Evolutionary conservation across 2,113 vertebrate genomes (phyloP).

Genomic region (Sterrhoptilus dennistouni): DNA sequence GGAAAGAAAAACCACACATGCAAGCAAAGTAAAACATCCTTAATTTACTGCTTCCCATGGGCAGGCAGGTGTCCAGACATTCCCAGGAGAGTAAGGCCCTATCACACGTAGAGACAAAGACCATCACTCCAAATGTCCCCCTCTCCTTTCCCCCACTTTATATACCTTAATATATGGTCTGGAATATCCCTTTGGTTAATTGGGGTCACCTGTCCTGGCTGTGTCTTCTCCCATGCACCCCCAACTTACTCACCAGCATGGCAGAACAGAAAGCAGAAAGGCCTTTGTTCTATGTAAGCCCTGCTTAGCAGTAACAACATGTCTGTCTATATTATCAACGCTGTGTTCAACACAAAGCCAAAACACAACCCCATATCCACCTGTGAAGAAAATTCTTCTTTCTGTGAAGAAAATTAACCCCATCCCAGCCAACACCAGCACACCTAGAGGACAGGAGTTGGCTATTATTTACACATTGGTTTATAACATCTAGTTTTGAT

Average conservation of each 20-base stretch:
- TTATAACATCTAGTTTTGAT: neutral
- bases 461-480: neutral
- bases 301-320: neutral
- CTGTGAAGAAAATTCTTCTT: neutral
- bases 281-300: neutral
- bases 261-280: neutral
- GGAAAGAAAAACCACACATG: neutral
- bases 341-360: neutral
- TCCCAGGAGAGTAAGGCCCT: neutral
- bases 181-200: neutral
- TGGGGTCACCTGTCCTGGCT: neutral
- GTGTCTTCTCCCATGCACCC: neutral
- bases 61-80: neutral
- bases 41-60: neutral
- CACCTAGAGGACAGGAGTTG: neutral
- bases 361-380: neutral
- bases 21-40: neutral
- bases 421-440: neutral
- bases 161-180: neutral
- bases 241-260: neutral
- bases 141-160: neutral
- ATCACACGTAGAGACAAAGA: neutral
- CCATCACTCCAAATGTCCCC: neutral
- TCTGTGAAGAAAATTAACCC: neutral
- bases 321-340: accelerated